Percentiles rank a stretch among this genome's conserved stretches.
Evolutionary conservation across 2,888 invertebrate species (phyloP).

Genomic region (Drosophila meridiana): DNA sequence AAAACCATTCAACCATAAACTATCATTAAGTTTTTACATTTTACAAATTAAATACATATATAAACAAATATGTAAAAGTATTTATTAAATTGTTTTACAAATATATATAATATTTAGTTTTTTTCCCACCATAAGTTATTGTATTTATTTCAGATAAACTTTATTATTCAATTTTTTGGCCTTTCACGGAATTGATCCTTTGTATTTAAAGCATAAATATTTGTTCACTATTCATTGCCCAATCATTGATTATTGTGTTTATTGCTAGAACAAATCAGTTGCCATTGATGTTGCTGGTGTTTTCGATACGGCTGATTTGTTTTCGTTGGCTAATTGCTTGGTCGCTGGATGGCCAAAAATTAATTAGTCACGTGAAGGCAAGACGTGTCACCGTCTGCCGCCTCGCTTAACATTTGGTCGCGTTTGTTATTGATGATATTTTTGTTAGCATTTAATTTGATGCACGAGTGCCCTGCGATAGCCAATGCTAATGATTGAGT

Average conservation of each 20-base stretch:
- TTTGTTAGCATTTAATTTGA: slow-evolving; percentile 66
- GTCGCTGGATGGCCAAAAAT: slow-evolving; percentile 53
- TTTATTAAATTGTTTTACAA: too few relatives aligned
- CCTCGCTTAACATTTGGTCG: slow-evolving; percentile 46
- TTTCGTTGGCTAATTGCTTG: slow-evolving; percentile 68
- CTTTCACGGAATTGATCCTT: neutral
- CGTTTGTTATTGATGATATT: slow-evolving; percentile 72
- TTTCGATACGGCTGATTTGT: slow-evolving; percentile 23
- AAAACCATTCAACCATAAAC: too few relatives aligned
- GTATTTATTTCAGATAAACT: neutral
- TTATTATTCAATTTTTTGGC: neutral
- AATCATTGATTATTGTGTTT: neutral
- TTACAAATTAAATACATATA: too few relatives aligned
- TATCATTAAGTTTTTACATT: too few relatives aligned
- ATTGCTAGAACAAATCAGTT: neutral
- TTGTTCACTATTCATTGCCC: neutral
- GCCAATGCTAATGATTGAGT: slow-evolving; percentile 69
- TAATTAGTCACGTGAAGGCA: slow-evolving; percentile 67
- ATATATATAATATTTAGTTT: too few relatives aligned
- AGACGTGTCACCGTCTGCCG: slow-evolving; percentile 35
- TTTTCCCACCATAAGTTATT: neutral
- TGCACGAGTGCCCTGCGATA: slow-evolving; percentile 67
- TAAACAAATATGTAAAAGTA: too few relatives aligned
- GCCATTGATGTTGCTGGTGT: slow-evolving; percentile 4
- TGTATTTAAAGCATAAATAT: neutral